Percentiles rank a stretch among this genome's conserved stretches.
phyloP scores from a whole-genome alignment of 2,797 vertebrate species.

The Myiotriccus ornatus region DNA sequence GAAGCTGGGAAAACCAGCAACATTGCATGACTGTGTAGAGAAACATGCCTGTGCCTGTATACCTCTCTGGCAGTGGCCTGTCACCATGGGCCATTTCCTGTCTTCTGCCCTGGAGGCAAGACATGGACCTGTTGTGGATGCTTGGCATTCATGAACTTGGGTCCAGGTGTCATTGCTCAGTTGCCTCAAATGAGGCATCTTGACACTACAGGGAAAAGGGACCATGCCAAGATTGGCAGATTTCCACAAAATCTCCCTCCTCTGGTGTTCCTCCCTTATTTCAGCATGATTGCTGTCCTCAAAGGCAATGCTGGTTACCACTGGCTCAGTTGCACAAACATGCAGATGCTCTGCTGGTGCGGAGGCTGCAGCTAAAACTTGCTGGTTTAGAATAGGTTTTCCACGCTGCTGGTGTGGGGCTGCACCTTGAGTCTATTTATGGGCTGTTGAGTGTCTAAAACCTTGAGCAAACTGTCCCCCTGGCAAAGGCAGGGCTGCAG shows the following conservation, averaged over 20 bases:
- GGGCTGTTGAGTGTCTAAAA: constrained; percentile 24
- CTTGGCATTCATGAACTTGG: neutral
- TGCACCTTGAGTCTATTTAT: neutral
- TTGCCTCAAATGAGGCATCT: neutral
- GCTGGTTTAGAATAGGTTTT: neutral
- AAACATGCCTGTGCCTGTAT: neutral
- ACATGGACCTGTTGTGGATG: neutral
- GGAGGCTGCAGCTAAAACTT: neutral
- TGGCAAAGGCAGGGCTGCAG: constrained; percentile 43
- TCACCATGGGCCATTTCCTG: neutral
- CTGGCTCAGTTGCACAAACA: neutral
- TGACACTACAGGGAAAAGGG: neutral
- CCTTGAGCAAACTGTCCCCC: constrained; percentile 5
- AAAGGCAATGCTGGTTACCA: neutral
- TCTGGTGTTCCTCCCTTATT: neutral
- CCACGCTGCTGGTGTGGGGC: neutral
- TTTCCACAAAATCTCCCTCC: neutral
- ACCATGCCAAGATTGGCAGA: neutral
- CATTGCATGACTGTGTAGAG: neutral
- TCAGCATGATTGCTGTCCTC: neutral
- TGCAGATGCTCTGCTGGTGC: neutral
- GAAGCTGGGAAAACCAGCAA: neutral
- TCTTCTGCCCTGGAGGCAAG: neutral
- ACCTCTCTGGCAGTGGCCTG: neutral
- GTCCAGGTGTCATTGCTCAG: neutral